Conservation (phyloP, 2,797 vertebrate species). For the Rallus crepitans region DNA sequence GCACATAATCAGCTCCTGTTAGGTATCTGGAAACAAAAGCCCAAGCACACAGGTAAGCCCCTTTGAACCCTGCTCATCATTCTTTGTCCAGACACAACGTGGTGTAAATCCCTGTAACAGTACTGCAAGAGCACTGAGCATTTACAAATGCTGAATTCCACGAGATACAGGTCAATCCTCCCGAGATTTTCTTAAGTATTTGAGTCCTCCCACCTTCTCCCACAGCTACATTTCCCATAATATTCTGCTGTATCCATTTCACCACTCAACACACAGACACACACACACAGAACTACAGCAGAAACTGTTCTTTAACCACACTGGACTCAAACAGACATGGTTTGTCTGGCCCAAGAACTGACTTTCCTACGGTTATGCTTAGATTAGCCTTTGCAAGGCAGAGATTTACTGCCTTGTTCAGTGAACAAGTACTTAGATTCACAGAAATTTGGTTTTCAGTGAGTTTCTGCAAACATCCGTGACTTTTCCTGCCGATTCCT, state of each 20-base stretch:
- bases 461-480: not conserved
- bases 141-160: not conserved
- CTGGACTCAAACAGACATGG: not conserved
- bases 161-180: not conserved
- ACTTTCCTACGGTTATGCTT: not conserved
- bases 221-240: not conserved
- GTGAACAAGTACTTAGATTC: not conserved
- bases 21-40: not conserved
- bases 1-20: not conserved
- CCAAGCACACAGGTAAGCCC: not conserved
- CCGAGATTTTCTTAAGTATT: not conserved
- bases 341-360: conserved; percentile 19
- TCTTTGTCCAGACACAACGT: not conserved
- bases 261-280: not conserved
- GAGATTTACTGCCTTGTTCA: not conserved
- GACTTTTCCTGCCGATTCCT: not conserved
- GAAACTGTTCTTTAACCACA: conserved; percentile 12
- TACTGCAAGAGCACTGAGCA: not conserved
- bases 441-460: conserved; percentile 2
- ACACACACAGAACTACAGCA: not conserved
- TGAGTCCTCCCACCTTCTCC: not conserved
- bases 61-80: not conserved
- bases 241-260: not conserved
- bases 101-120: not conserved
- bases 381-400: conserved; percentile 2